phyloP scores from a whole-genome alignment of 2,888 invertebrate species.

The Digitonthophagus gazella region DNA sequence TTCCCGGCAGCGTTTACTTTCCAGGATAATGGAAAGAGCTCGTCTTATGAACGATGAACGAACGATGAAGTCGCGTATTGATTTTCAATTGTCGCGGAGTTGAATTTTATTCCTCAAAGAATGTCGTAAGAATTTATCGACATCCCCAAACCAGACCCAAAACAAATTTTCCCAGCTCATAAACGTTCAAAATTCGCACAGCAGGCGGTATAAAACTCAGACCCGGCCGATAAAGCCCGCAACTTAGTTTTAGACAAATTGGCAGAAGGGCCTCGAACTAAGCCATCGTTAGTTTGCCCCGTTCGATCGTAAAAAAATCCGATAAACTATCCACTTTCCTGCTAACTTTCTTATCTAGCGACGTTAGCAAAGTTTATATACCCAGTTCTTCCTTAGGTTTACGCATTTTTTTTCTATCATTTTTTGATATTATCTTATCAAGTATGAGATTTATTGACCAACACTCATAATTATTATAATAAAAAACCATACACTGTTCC shows the following conservation, averaged over 20 bases:
- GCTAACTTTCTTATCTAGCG: slow-evolving; percentile 23
- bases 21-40: background rate
- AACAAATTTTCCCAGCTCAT: slow-evolving; percentile 19
- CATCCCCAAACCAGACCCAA: background rate
- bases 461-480: too few species aligned
- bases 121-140: slow-evolving; percentile 22
- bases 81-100: slow-evolving; percentile 10
- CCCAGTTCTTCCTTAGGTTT: background rate
- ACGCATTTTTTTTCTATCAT: background rate
- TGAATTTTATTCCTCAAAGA: background rate
- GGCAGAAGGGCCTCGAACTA: slow-evolving; percentile 21
- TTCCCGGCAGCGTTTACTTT: background rate
- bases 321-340: slow-evolving; percentile 24
- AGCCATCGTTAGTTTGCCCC: slow-evolving; percentile 22
- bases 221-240: slow-evolving; percentile 23
- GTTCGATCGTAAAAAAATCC: slow-evolving; percentile 24
- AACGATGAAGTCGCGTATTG: slow-evolving; percentile 8
- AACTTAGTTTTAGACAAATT: slow-evolving; percentile 27
- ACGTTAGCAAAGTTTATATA: slow-evolving; percentile 10
- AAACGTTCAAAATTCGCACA: slow-evolving; percentile 23
- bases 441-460: too few species aligned
- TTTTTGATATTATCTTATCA: background rate
- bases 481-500: too few species aligned
- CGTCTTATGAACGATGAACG: background rate
- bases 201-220: slow-evolving; percentile 20